Percentiles rank a stretch among this genome's conserved stretches.
Conservation (phyloP, 2,797 vertebrate species). For the Enteromius treurensis region DNA sequence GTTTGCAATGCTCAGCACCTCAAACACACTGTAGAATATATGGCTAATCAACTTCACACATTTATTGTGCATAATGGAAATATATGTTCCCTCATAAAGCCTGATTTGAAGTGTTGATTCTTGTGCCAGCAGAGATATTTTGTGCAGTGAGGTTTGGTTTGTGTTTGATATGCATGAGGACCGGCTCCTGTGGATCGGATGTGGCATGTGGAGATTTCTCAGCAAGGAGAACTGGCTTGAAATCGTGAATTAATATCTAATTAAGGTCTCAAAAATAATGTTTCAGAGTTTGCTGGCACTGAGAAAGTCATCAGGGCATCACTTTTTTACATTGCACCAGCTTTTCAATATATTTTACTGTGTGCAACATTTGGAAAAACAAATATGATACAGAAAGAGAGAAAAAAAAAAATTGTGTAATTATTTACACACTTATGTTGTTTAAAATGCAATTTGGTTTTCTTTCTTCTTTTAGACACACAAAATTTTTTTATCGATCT, state of each 20-base stretch:
- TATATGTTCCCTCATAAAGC: not conserved
- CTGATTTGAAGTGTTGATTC: not conserved
- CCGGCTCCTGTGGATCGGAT: conserved; percentile 17
- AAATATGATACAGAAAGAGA: not conserved
- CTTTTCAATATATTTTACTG: not conserved
- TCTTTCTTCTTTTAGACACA: not conserved
- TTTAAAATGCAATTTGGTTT: not conserved
- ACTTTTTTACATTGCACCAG: not conserved
- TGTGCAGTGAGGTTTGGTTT: not conserved
- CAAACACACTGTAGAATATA: not conserved
- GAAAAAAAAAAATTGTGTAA: not conserved
- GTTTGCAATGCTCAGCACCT: not conserved
- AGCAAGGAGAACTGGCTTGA: conserved; percentile 24
- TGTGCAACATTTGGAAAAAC: not conserved
- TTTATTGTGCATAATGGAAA: not conserved
- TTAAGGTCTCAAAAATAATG: conserved; percentile 20
- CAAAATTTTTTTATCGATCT: not conserved
- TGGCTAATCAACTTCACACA: not conserved
- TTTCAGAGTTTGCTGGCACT: conserved; percentile 18
- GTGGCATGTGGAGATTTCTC: conserved; percentile 2
- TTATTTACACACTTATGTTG: not conserved
- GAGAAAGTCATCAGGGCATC: conserved; percentile 9
- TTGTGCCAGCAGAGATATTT: not conserved
- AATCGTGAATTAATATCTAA: conserved; percentile 24
- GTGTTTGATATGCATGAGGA: conserved; percentile 27